Evolutionary conservation across 1,140 invertebrate species (phyloP).

Genomic region (Calephelis virginiensis): DNA sequence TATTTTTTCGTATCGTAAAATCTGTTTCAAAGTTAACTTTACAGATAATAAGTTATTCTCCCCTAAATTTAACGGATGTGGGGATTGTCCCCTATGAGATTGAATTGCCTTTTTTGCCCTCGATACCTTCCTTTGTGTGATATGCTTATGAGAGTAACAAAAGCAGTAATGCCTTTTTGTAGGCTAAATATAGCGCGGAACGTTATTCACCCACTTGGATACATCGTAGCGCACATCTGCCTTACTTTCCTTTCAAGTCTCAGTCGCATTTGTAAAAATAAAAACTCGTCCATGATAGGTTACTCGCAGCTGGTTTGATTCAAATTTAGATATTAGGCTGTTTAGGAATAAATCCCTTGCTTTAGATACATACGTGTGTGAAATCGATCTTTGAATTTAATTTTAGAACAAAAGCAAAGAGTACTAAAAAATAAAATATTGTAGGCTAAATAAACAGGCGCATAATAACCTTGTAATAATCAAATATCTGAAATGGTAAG

Average conservation of each 20-base stretch:
- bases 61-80: constrained; percentile 54
- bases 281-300: not conserved
- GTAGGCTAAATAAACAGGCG: too few relatives aligned
- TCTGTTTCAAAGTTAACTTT: constrained; percentile 42
- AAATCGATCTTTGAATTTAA: too few relatives aligned
- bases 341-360: constrained; percentile 76
- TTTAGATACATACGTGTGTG: too few relatives aligned
- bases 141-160: constrained; percentile 65
- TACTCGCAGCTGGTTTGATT: not conserved
- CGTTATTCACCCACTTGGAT: constrained; percentile 45
- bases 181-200: constrained; percentile 70
- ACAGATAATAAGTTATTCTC: constrained; percentile 48
- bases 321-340: constrained; percentile 74
- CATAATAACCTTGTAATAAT: too few relatives aligned
- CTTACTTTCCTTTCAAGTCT: constrained; percentile 33
- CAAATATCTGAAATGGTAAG: too few relatives aligned
- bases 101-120: constrained; percentile 69
- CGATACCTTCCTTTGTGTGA: constrained; percentile 65
- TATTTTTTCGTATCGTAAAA: not conserved
- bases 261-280: constrained; percentile 21
- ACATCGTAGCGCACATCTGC: constrained; percentile 63
- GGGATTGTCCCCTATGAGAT: constrained; percentile 62
- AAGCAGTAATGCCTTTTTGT: constrained; percentile 67
- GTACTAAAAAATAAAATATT: too few relatives aligned
- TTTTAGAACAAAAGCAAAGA: too few relatives aligned